Evolutionary conservation across 2,888 invertebrate species (phyloP), one percentile per base, ranked within the genome.

Genomic region (Neoascia interrupta): DNA sequence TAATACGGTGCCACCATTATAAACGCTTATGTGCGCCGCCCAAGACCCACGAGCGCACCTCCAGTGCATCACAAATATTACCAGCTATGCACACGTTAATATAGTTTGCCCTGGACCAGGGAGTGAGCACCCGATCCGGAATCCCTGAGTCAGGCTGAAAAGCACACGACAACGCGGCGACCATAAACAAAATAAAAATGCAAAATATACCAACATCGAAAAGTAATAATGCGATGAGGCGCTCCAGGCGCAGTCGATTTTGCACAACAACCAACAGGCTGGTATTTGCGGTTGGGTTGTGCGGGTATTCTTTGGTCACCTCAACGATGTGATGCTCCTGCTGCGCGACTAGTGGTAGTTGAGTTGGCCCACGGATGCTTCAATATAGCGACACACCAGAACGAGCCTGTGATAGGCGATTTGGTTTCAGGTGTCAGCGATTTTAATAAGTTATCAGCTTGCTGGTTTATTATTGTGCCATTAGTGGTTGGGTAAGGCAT

Each of bases 371-470:
- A 3, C 31, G 31, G n/a, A 31, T 31, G 31, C 31, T 73, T 61
- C 43, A 54, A 68, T n/a, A n/a, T 61, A 60, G 64, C 19, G 34
- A 54, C 60, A 49, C 8, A 3, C 8, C 26, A 11, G 60, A 60
- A 36, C 60, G 66, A 60, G 76, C 36, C 36, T 47, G 61, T 61
- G 66, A 51, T 66, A 61, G 53, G 49, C 47, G 79, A 85, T 85
- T 86, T 84, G 85, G 85, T 85, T 86, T 86, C 85, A 84, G 82
- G 83, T 85, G 85, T 86, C 85, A 86, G 84, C 81, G 82, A 82
- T 84, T 85, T 84, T 82, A 82, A 83, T 81, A 83, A 82, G 81
- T 82, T 83, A 80, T 69, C 72, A 85, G 66, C 36, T 63, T 64
- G 70, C n/a, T n/a, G n/a, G n/a, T n/a, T n/a, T n/a, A 81, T 66